A percentile compares a stretch with the other conserved stretches of the same genome.
Evolutionary conservation across 1,140 invertebrate genomes (phyloP).

Genomic region (Camponotus floridanus): DNA sequence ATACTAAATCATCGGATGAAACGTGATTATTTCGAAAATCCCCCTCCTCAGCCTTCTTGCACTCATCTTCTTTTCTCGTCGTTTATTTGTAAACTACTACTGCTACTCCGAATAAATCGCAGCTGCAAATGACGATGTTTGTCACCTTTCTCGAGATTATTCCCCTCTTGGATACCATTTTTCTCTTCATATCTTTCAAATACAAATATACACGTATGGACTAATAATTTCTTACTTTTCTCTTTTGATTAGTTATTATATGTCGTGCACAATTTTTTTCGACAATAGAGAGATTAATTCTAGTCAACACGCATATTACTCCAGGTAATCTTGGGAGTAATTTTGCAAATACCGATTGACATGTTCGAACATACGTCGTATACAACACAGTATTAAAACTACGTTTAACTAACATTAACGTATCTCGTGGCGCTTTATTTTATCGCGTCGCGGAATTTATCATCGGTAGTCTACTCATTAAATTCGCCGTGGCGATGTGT

Average conservation of each 20-base stretch:
- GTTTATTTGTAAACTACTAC: conserved; percentile 56
- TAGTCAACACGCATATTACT: not conserved
- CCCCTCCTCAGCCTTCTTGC: not conserved
- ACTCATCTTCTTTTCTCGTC: not conserved
- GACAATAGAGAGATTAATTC: not conserved
- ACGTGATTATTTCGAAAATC: conserved; percentile 53
- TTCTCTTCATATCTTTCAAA: not conserved
- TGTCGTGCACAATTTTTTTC: no score
- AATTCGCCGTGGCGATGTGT: conserved; percentile 57
- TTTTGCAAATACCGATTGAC: conserved; percentile 52
- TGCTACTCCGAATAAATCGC: conserved; percentile 46
- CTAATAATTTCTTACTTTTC: not conserved
- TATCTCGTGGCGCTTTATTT: conserved; percentile 55
- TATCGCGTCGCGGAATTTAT: conserved; percentile 57
- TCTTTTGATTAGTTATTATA: not conserved
- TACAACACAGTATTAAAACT: conserved; percentile 27
- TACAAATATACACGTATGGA: not conserved
- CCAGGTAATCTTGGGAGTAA: not conserved
- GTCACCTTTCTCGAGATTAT: conserved; percentile 24
- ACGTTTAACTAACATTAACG: conserved; percentile 53
- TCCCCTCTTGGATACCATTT: not conserved
- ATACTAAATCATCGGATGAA: conserved; percentile 61
- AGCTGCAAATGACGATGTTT: conserved; percentile 32
- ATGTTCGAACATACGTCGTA: conserved; percentile 18
- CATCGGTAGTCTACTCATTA: conserved; percentile 59